These are phyloP conservation scores for Holotrichia oblita DNA, from an alignment of 1,140 invertebrate genomes.

Conservation along the genomic window DNA sequence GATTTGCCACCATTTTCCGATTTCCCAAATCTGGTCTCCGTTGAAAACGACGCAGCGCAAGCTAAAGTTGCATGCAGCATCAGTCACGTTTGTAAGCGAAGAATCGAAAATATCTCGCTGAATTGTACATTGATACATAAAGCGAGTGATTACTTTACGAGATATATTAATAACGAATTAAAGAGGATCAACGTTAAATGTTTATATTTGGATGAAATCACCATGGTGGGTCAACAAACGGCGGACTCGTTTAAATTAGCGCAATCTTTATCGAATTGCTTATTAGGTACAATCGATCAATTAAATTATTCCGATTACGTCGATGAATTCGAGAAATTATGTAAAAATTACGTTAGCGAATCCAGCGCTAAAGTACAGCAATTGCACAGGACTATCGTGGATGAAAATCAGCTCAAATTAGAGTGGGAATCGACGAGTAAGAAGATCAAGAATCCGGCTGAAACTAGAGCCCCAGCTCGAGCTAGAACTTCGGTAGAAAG, in stretches of 20 bases:
- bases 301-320: conserved; percentile 32
- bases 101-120: conserved; percentile 75
- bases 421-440: conserved; percentile 80
- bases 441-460: conserved; percentile 72
- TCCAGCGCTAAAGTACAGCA: conserved; percentile 61
- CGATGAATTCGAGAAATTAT: conserved; percentile 48
- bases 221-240: conserved; percentile 63
- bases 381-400: conserved; percentile 67
- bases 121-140: conserved; percentile 73
- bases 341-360: conserved; percentile 47
- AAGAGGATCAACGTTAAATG: conserved; percentile 63
- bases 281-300: conserved; percentile 14
- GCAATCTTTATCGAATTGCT: conserved; percentile 15
- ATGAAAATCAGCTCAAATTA: conserved; percentile 67
- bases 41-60: conserved; percentile 88
- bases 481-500: conserved; percentile 80
- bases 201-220: conserved; percentile 63
- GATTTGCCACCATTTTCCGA: conserved; percentile 84
- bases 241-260: conserved; percentile 45
- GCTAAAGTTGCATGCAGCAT: conserved; percentile 91
- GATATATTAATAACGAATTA: conserved; percentile 68
- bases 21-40: conserved; percentile 81
- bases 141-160: conserved; percentile 72
- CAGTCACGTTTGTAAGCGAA: conserved; percentile 82
- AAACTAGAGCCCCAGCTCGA: conserved; percentile 71